A percentile compares a stretch with the other conserved stretches of the same genome.
Evolutionary conservation across 1,140 invertebrate genomes (phyloP).

Genomic region (Limonius californicus): DNA sequence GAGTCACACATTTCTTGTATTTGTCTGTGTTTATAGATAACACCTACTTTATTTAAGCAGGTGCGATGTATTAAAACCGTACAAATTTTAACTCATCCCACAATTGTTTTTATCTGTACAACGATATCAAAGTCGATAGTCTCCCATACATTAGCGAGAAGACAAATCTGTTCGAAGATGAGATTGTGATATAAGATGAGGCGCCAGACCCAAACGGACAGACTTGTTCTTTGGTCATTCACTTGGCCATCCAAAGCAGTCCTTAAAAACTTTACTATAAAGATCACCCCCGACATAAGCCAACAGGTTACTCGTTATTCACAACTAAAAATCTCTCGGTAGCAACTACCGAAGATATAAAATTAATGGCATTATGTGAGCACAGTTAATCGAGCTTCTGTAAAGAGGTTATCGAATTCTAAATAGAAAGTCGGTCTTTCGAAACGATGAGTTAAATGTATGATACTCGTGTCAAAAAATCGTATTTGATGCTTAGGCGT

Average conservation of each 20-base stretch:
- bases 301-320: neutral
- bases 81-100: conserved; percentile 1
- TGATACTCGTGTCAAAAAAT: neutral
- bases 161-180: conserved; percentile 1
- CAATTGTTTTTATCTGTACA: neutral
- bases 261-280: neutral
- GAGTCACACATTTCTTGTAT: too few relatives aligned
- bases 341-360: conserved; percentile 8
- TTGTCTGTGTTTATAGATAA: too few relatives aligned
- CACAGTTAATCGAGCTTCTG: neutral
- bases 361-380: neutral
- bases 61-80: neutral
- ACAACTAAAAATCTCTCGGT: neutral
- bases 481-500: neutral
- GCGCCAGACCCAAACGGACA: neutral
- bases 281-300: neutral
- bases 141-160: neutral
- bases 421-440: neutral
- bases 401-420: neutral
- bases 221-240: conserved; percentile 5
- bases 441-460: neutral
- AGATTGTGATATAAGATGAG: neutral
- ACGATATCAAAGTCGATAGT: neutral
- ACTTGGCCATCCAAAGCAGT: neutral
- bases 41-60: neutral